Evolutionary conservation across 2,113 vertebrate species (phyloP).

Genomic region (Platysternon megacephalum): DNA sequence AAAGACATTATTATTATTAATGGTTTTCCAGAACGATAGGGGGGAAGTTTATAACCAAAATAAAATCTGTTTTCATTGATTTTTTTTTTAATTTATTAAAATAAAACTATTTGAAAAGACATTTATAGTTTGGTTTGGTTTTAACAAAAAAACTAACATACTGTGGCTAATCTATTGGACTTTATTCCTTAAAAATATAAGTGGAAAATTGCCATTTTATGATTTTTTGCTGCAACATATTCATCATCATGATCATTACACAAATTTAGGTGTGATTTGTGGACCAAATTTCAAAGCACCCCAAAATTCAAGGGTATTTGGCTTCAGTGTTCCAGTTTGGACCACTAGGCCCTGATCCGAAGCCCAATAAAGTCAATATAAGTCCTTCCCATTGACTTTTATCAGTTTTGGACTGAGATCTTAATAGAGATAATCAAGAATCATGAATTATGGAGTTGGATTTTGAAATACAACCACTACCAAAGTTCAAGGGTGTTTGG

Average conservation of each 20-base stretch:
- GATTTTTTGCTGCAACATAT: not conserved
- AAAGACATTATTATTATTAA: not conserved
- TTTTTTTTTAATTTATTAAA: not conserved
- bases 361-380: not conserved
- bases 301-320: not conserved
- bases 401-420: not conserved
- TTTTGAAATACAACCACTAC: not conserved
- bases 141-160: not conserved
- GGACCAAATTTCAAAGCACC: not conserved
- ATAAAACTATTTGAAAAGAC: not conserved
- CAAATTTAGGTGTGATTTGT: not conserved
- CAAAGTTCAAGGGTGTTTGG: not conserved
- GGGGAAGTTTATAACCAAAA: not conserved
- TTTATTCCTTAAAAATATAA: slow-evolving; percentile 7
- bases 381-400: not conserved
- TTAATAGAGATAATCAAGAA: not conserved
- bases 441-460: not conserved
- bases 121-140: not conserved
- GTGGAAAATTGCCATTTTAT: not conserved
- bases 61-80: not conserved
- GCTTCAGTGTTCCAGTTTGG: not conserved
- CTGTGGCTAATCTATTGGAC: not conserved
- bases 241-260: not conserved
- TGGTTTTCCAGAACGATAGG: not conserved
- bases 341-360: not conserved